Conservation (phyloP, 2,888 invertebrate species). For the Uloborus plumipes region DNA sequence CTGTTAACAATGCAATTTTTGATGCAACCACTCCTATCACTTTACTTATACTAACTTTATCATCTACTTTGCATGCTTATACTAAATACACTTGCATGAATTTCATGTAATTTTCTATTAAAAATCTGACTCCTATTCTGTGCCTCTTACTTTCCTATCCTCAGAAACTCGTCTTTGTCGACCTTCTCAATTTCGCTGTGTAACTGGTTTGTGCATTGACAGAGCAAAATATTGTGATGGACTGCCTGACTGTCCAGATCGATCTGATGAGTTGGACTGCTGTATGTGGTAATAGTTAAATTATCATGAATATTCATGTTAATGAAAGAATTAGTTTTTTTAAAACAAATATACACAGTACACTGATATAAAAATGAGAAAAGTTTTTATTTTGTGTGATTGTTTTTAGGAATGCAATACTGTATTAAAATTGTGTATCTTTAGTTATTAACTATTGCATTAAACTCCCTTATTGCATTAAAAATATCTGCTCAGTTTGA, state of each 20-base stretch:
- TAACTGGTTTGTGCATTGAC: slow-evolving; percentile 73
- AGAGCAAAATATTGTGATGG: slow-evolving; percentile 70
- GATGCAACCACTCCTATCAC: too few species aligned
- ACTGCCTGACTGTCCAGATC: slow-evolving; percentile 75
- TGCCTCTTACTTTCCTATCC: slow-evolving; percentile 29
- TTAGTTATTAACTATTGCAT: too few species aligned
- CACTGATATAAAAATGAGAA: too few species aligned
- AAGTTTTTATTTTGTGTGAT: too few species aligned
- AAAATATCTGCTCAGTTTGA: too few species aligned
- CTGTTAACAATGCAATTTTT: too few species aligned
- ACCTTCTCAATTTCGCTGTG: slow-evolving; percentile 67
- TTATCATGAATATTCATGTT: background rate
- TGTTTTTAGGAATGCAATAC: too few species aligned
- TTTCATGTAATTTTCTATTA: background rate
- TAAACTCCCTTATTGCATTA: too few species aligned
- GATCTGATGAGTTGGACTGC: slow-evolving; percentile 83
- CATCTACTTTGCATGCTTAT: background rate
- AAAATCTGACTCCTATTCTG: slow-evolving; percentile 9
- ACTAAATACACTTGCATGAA: background rate
- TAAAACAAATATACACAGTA: too few species aligned
- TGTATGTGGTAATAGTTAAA: slow-evolving; percentile 67
- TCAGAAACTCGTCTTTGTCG: slow-evolving; percentile 66
- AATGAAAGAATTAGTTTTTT: too few species aligned
- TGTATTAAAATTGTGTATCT: too few species aligned
- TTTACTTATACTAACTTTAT: too few species aligned